Evolutionary conservation across 2,888 invertebrate genomes (phyloP).

Genomic region (Caenorhabditis sp.): DNA sequence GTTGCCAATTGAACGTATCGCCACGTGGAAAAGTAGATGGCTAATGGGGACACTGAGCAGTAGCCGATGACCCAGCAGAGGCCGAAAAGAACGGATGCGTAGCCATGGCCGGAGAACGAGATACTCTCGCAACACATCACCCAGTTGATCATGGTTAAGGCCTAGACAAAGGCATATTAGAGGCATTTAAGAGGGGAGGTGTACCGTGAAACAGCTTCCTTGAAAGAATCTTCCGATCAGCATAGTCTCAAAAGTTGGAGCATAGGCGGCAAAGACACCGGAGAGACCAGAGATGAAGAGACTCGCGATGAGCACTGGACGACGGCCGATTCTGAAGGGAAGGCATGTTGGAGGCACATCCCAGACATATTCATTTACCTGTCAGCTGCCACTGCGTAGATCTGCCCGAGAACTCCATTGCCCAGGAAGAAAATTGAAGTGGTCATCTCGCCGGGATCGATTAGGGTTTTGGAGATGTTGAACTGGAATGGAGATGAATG

Average conservation of each 20-base stretch:
- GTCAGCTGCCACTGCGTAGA: slow-evolving; percentile 64
- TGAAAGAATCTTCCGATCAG: slow-evolving; percentile 67
- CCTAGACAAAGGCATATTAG: too few relatives aligned
- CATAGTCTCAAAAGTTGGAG: slow-evolving; percentile 64
- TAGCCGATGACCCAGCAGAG: slow-evolving; percentile 73
- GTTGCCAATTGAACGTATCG: slow-evolving; percentile 68
- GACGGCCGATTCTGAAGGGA: slow-evolving; percentile 65
- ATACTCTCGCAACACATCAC: slow-evolving; percentile 71
- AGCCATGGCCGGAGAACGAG: slow-evolving; percentile 63
- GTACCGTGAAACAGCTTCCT: slow-evolving; percentile 66
- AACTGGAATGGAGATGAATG: too few relatives aligned
- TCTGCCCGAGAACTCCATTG: slow-evolving; percentile 66
- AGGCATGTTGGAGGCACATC: too few relatives aligned
- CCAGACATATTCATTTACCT: too few relatives aligned
- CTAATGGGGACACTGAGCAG: slow-evolving; percentile 71
- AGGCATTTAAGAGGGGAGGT: not conserved
- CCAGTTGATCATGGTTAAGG: slow-evolving; percentile 70
- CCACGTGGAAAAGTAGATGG: slow-evolving; percentile 72
- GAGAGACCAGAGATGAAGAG: slow-evolving; percentile 63
- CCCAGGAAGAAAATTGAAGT: slow-evolving; percentile 67
- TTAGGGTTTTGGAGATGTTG: slow-evolving; percentile 44
- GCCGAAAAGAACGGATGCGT: slow-evolving; percentile 68
- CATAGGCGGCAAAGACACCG: slow-evolving; percentile 62
- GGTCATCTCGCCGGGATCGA: slow-evolving; percentile 70
- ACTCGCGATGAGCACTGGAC: slow-evolving; percentile 63